Conservation (phyloP, 2,797 vertebrate genomes). For the Falco biarmicus region DNA sequence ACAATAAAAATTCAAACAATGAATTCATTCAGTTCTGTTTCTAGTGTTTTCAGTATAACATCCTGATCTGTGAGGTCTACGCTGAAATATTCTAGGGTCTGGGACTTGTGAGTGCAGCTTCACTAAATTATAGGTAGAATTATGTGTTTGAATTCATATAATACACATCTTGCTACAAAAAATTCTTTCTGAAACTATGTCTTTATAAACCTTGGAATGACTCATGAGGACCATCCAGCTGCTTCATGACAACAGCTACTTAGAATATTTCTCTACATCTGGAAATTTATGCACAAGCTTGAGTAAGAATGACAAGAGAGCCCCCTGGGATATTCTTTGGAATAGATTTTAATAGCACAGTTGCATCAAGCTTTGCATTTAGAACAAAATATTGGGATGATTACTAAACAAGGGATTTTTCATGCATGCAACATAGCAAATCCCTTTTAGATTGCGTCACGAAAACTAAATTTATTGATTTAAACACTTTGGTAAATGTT, state of each 20-base stretch:
- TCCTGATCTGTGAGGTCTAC: neutral
- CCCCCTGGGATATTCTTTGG: constrained; percentile 6
- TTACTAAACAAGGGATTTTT: constrained; percentile 44
- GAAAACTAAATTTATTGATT: constrained; percentile 30
- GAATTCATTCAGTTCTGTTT: neutral
- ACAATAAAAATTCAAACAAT: neutral
- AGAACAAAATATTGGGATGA: constrained; percentile 12
- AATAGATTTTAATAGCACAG: constrained; percentile 43
- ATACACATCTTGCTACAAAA: neutral
- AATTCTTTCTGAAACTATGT: neutral
- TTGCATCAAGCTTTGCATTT: constrained; percentile 43
- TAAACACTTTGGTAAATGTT: neutral
- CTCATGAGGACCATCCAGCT: constrained; percentile 28
- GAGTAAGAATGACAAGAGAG: constrained; percentile 35
- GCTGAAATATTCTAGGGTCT: neutral
- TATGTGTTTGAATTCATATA: neutral
- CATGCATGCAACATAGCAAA: neutral
- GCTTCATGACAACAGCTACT: constrained; percentile 29
- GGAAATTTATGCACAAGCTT: constrained; percentile 48
- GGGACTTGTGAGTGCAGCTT: neutral
- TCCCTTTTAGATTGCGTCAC: constrained; percentile 8
- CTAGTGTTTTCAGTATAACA: neutral
- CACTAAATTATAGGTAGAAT: neutral
- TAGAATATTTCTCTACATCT: constrained; percentile 25
- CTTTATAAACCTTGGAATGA: constrained; percentile 31